These are phyloP conservation scores for Drosophila ezoana DNA, from an alignment of 2,888 invertebrate genomes.

Conservation along the genomic window DNA sequence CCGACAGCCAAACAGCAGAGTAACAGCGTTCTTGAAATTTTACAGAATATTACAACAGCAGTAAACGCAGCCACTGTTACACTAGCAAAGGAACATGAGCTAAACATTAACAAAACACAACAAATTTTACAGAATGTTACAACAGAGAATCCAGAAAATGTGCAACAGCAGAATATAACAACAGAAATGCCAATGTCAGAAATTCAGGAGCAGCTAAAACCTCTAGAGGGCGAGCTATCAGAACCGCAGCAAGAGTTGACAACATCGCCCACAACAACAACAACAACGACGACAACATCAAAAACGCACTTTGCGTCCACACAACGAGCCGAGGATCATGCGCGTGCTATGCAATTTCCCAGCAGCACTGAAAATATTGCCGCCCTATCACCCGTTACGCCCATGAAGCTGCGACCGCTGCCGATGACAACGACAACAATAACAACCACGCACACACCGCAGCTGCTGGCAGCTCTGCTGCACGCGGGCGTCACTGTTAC, in stretches of 20 bases:
- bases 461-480: slow-evolving; percentile 27
- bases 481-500: slow-evolving; percentile 35
- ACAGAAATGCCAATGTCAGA: background rate
- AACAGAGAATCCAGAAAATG: background rate
- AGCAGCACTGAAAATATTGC: slow-evolving; percentile 46
- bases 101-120: background rate
- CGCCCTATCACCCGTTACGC: slow-evolving; percentile 43
- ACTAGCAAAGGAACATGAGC: background rate
- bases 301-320: slow-evolving; percentile 24
- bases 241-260: background rate
- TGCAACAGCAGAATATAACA: background rate
- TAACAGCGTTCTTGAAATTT: background rate
- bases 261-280: slow-evolving; percentile 12
- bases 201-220: background rate
- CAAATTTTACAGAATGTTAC: background rate
- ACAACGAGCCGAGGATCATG: slow-evolving; percentile 55
- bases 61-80: background rate
- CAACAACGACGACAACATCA: slow-evolving; percentile 19
- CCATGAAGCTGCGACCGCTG: slow-evolving; percentile 68
- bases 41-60: slow-evolving; percentile 1
- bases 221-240: background rate
- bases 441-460: slow-evolving; percentile 28
- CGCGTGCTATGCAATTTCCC: slow-evolving; percentile 58
- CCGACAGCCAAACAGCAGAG: background rate
- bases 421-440: slow-evolving; percentile 42